Evolutionary conservation across 2,113 vertebrate genomes (phyloP).

Genomic region (Herpailurus yagouaroundi): DNA sequence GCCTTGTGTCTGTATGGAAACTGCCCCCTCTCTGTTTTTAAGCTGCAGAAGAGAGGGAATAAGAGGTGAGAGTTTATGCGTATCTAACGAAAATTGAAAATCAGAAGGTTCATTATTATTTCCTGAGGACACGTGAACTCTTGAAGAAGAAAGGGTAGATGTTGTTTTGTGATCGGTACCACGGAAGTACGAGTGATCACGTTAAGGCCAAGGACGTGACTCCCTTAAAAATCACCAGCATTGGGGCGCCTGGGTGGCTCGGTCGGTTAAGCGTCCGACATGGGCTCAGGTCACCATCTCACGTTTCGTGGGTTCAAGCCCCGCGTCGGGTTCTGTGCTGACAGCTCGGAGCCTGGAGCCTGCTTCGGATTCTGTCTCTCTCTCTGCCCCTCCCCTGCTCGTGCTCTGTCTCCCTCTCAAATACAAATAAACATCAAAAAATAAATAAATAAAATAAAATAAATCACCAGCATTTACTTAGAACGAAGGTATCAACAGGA

Average conservation of each 20-base stretch:
- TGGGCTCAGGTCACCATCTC: too few relatives aligned
- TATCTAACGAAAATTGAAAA: not conserved
- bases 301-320: too few relatives aligned
- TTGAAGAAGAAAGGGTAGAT: not conserved
- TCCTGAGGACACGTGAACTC: not conserved
- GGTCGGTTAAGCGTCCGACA: too few relatives aligned
- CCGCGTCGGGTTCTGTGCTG: too few relatives aligned
- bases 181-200: not conserved
- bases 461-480: not conserved
- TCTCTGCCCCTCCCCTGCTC: too few relatives aligned
- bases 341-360: too few relatives aligned
- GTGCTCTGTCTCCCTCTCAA: too few relatives aligned
- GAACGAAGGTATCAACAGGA: not conserved
- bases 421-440: too few relatives aligned
- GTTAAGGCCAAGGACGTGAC: slow-evolving; percentile 29
- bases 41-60: not conserved
- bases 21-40: not conserved
- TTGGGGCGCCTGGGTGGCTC: too few relatives aligned
- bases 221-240: not conserved
- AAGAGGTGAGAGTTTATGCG: not conserved
- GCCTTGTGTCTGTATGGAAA: not conserved
- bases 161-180: not conserved
- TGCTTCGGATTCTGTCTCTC: too few relatives aligned
- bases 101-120: not conserved
- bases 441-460: too few relatives aligned